Percentiles rank a stretch among this genome's conserved stretches.
These are phyloP conservation scores for Rosalia funebris DNA, from an alignment of 2,888 invertebrate genomes.

Conservation along the genomic window DNA sequence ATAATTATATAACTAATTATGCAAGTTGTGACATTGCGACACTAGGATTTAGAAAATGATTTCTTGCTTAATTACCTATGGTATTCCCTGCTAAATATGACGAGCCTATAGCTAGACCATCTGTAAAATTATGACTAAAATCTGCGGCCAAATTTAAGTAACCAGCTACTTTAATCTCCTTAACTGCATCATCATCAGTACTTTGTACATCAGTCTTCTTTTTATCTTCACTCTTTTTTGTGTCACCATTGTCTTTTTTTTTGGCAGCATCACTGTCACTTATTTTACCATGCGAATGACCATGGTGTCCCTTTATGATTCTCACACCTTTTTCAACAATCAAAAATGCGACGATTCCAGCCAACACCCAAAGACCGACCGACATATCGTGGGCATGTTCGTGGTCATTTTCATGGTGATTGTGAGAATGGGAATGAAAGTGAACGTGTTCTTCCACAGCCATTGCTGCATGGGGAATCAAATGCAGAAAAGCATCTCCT, in stretches of 20 bases:
- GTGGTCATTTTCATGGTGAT: conserved; percentile 64
- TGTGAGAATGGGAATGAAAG: conserved; percentile 47
- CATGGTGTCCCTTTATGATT: conserved; percentile 82
- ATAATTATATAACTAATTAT: too few species aligned
- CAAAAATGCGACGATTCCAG: conserved; percentile 92
- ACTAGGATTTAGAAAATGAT: too few species aligned
- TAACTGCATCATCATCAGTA: conserved; percentile 62
- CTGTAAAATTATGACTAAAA: conserved; percentile 98
- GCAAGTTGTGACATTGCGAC: too few species aligned
- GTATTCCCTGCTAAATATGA: conserved; percentile 92
- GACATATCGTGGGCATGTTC: conserved; percentile 82
- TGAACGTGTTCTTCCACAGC: conserved; percentile 64
- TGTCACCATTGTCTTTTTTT: conserved; percentile 56
- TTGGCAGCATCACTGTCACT: conserved; percentile 29
- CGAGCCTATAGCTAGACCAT: conserved; percentile 98
- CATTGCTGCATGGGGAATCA: conserved; percentile 94
- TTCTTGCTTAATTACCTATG: conserved; percentile 73
- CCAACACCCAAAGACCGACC: conserved; percentile 93
- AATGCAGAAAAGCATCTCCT: conserved; percentile 98
- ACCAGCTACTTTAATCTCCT: conserved; percentile 83
- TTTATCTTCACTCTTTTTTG: too few species aligned
- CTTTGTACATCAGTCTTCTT: conserved; percentile 58
- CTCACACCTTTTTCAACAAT: conserved; percentile 93
- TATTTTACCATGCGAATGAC: conserved; percentile 72
- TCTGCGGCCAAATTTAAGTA: conserved; percentile 98